A percentile compares a stretch with the other conserved stretches of the same genome.
phyloP scores from a whole-genome alignment of 92 coral and sea anemone genomes.

The Zoanthus sansibaricus region DNA sequence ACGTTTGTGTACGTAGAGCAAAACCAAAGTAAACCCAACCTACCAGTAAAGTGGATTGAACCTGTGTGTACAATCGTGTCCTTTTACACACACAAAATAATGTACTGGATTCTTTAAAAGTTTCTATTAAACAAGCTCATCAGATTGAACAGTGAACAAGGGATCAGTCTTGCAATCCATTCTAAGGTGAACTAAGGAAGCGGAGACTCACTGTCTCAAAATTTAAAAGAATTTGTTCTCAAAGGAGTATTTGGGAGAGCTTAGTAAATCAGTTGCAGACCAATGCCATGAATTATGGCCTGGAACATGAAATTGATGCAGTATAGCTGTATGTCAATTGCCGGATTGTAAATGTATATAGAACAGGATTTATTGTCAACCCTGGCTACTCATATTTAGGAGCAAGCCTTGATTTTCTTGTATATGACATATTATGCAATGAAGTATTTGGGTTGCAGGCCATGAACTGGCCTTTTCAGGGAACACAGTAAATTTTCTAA shows the following conservation, averaged over 20 bases:
- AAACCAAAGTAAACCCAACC: neutral
- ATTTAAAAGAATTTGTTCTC: conserved; percentile 45
- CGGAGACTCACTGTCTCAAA: conserved; percentile 61
- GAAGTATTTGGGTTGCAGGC: conserved; percentile 31
- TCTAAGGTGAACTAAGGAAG: conserved; percentile 48
- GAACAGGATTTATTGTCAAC: conserved; percentile 34
- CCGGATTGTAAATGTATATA: neutral
- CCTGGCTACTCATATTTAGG: conserved; percentile 40
- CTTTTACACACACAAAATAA: neutral
- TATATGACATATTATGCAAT: neutral
- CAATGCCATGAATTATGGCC: conserved; percentile 3
- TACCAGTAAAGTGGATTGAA: neutral
- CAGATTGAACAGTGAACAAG: conserved; percentile 27
- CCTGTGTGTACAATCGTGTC: neutral
- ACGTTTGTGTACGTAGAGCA: neutral
- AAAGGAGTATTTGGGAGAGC: conserved; percentile 1
- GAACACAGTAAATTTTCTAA: too few relatives aligned
- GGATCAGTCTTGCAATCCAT: conserved; percentile 61
- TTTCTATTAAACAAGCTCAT: neutral
- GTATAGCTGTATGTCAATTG: conserved; percentile 4
- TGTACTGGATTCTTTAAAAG: neutral
- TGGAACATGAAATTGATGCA: conserved; percentile 15
- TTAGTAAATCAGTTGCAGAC: neutral
- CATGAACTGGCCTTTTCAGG: too few relatives aligned
- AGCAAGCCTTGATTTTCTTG: conserved; percentile 33